phyloP scores from a whole-genome alignment of 2,888 invertebrate genomes.

The Oscheius sp. region DNA sequence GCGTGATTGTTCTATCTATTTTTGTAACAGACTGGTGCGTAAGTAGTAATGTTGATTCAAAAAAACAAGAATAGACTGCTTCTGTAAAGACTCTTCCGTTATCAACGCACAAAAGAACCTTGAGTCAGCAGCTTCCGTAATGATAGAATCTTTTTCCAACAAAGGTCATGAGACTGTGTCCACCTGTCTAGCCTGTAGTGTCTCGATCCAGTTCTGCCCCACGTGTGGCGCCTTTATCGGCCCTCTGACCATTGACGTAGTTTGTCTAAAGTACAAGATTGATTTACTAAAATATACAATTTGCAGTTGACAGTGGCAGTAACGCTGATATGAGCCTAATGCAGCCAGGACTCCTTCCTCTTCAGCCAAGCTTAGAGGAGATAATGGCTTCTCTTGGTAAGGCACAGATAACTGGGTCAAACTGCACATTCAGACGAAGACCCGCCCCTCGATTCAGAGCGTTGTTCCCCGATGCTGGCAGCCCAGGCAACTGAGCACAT shows the following conservation, averaged over 20 bases:
- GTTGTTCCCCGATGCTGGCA: slow-evolving; percentile 13
- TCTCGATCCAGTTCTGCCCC: background rate
- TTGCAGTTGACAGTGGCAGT: slow-evolving; percentile 51
- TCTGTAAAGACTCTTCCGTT: no score
- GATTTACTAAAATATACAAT: background rate
- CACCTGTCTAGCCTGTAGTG: no score
- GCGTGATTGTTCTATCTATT: no score
- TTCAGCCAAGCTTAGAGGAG: slow-evolving; percentile 81
- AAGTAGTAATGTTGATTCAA: no score
- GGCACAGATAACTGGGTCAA: slow-evolving; percentile 4
- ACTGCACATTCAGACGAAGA: slow-evolving; percentile 5
- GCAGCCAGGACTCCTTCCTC: slow-evolving; percentile 93
- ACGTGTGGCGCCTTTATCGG: slow-evolving; percentile 11
- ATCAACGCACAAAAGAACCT: no score
- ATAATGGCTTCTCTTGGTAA: slow-evolving; percentile 60
- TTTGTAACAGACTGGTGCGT: no score
- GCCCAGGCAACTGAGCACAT: slow-evolving; percentile 13
- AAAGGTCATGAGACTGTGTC: no score
- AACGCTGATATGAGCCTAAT: slow-evolving; percentile 85
- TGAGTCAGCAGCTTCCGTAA: no score
- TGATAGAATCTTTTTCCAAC: no score
- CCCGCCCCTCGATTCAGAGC: slow-evolving; percentile 15
- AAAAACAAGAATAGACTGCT: no score
- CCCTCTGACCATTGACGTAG: background rate
- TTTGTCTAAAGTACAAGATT: background rate